Percentiles rank a stretch among this genome's conserved stretches.
phyloP scores from a whole-genome alignment of 2,113 vertebrate species.

The Podarcis raffonei region DNA sequence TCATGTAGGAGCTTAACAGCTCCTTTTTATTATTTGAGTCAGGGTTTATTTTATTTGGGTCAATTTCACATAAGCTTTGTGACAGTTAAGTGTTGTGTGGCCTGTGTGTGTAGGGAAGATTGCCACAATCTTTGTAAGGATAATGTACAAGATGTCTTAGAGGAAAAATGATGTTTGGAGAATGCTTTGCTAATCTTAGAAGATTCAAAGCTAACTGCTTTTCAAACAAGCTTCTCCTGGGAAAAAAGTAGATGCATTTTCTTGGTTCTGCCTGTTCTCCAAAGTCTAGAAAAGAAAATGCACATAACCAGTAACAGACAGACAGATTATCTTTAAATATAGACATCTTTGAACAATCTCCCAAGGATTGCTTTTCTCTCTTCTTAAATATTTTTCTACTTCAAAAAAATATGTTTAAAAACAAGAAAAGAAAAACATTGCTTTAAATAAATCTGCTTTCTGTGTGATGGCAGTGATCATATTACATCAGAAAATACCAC shows the following conservation, averaged over 20 bases:
- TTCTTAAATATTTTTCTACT: neutral
- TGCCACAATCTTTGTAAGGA: constrained; percentile 3
- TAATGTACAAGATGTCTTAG: constrained; percentile 2
- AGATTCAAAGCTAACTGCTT: neutral
- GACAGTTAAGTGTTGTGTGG: too few relatives aligned
- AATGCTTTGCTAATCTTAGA: constrained; percentile 20
- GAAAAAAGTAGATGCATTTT: neutral
- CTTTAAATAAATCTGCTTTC: neutral
- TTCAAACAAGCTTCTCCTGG: neutral
- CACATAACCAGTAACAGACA: neutral
- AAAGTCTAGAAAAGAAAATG: neutral
- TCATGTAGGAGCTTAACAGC: too few relatives aligned
- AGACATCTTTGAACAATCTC: neutral
- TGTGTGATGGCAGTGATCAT: constrained; percentile 19
- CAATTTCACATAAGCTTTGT: too few relatives aligned
- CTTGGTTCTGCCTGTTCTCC: neutral
- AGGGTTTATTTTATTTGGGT: too few relatives aligned
- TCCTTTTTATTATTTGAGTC: too few relatives aligned
- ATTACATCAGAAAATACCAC: constrained; percentile 8
- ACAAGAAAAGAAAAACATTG: neutral
- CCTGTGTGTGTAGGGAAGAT: too few relatives aligned
- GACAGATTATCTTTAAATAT: neutral
- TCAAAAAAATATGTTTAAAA: neutral
- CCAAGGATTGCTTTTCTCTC: neutral
- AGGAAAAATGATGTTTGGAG: constrained; percentile 17